These are phyloP conservation scores for Plumapathes pennacea DNA, from an alignment of 92 coral and sea anemone species.

Conservation along the genomic window DNA sequence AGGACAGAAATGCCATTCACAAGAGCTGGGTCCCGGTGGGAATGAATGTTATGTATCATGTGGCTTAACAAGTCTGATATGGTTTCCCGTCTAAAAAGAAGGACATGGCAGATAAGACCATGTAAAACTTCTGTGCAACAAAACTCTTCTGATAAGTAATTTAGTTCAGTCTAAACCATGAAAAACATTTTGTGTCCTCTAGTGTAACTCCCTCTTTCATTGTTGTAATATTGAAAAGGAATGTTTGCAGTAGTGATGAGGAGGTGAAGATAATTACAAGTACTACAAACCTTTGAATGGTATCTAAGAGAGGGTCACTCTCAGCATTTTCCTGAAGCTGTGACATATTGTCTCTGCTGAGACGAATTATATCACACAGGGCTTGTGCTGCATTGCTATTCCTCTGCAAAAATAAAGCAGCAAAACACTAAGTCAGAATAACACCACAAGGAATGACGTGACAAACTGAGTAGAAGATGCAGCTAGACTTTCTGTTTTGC, in stretches of 20 bases:
- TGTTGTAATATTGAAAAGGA: too few species aligned
- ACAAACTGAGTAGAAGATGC: too few species aligned
- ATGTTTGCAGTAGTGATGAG: too few species aligned
- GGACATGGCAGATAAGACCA: background rate
- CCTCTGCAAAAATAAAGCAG: constrained; percentile 71
- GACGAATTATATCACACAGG: constrained; percentile 84
- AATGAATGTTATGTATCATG: constrained; percentile 87
- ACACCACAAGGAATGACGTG: background rate
- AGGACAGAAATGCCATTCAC: constrained; percentile 93
- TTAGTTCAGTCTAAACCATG: too few species aligned
- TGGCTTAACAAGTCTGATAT: constrained; percentile 78
- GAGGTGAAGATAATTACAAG: too few species aligned
- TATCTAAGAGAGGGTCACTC: constrained; percentile 78
- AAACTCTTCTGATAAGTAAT: background rate
- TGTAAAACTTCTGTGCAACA: background rate
- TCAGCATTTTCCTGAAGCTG: constrained; percentile 94
- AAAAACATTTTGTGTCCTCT: too few species aligned
- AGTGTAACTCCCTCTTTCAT: too few species aligned
- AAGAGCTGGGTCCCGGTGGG: constrained; percentile 90
- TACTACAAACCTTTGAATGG: constrained; percentile 90
- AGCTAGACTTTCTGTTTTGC: too few species aligned
- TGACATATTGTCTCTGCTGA: constrained; percentile 95
- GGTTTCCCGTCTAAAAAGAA: constrained; percentile 82
- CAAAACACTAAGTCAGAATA: too few species aligned
- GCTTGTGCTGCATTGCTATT: constrained; percentile 96